These are phyloP conservation scores for Jacana jacana DNA, from an alignment of 2,113 vertebrate species.

Conservation along the genomic window DNA sequence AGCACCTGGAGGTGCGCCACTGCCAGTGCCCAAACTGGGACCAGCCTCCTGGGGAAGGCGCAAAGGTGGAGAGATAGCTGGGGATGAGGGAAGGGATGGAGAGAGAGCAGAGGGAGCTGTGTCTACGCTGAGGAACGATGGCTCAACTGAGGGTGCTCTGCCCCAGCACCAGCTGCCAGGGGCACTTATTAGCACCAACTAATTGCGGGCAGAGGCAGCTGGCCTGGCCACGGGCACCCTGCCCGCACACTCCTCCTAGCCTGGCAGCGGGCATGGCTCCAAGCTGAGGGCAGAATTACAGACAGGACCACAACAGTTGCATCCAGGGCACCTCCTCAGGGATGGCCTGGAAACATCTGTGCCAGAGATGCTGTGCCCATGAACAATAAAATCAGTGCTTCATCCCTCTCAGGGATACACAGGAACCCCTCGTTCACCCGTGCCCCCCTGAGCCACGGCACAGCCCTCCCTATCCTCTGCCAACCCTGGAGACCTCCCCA, in stretches of 20 bases:
- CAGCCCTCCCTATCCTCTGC: background rate
- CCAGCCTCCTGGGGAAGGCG: background rate
- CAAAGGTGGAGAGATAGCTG: background rate
- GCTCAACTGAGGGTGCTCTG: background rate
- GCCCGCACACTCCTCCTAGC: background rate
- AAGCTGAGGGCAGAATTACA: background rate
- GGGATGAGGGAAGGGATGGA: background rate
- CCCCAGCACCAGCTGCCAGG: background rate
- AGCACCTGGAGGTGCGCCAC: background rate
- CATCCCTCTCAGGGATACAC: background rate
- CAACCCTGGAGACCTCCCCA: background rate
- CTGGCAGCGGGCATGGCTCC: rapidly evolving
- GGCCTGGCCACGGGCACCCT: background rate
- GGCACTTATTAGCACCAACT: background rate
- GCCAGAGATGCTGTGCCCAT: background rate
- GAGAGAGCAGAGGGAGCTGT: background rate
- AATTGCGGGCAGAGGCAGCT: background rate
- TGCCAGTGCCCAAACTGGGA: background rate
- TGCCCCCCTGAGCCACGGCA: background rate
- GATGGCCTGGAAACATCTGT: background rate
- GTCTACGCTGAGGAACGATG: rapidly evolving
- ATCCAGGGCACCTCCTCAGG: background rate
- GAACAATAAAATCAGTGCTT: background rate
- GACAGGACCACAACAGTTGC: rapidly evolving
- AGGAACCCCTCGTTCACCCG: rapidly evolving